Base-by-base conservation (phyloP, 2,888 invertebrate species). In the Mesoligia furuncula region DNA sequence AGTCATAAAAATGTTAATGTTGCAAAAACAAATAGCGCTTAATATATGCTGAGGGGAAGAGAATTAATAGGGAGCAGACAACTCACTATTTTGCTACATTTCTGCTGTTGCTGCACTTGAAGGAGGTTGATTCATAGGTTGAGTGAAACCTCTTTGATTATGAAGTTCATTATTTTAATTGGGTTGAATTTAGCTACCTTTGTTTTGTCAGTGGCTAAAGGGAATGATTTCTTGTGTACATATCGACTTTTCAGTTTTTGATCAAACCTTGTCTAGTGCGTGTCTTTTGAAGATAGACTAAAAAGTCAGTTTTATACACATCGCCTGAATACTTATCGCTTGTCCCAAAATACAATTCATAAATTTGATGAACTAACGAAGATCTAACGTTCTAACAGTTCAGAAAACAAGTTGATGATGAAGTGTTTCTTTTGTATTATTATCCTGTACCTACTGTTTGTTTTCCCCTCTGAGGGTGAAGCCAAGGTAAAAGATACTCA, bases 1-100 rank as follows among this genome's bases (percentile, higher is more conserved):
- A 95, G 95, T 95, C 95, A 96, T 96, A 96, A 96, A 96, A 96
- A 96, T 96, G 96, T 96, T 95, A 96, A 96, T 96, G 95, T 93
- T 91, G 93, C 94, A 94, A 95, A 96, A 96, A 96, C 96, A 96
- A 96, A 95, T 93, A 95, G 92, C 92, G 93, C 90, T 90, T 96
- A 96, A 96, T 96, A 91, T 96, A 96, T 95, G 95, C 96, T 91
- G 91, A 94, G 93, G 96, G 95, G 93, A 91, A 90, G 89, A 78
- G 93, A 95, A 95, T 94, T 94, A 95, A 93, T 90, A 90, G 88
- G 90, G 90, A 75, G 88, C 80, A 67, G 72, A 68, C 76, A 48
- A 78, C 77, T 80, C 77, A 83, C 79, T 88, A 83, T 80, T 82
- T 85, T 79, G 79, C 85, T 88, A 89, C 87, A 88, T 92, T 92